phyloP scores from a whole-genome alignment of 2,888 invertebrate species.

The Deilephila elpenor region DNA sequence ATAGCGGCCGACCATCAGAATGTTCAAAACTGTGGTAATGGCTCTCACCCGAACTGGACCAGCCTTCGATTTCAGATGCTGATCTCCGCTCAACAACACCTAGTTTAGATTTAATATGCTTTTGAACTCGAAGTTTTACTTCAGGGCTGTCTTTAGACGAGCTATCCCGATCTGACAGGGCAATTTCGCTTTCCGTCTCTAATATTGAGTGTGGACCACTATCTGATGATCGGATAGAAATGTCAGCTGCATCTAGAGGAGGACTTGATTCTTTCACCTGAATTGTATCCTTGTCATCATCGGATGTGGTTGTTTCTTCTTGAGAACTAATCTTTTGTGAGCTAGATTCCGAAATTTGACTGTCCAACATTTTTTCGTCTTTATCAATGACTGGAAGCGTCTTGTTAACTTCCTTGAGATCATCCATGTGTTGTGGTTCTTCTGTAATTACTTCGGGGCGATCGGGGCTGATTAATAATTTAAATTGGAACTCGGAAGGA shows the following conservation, averaged over 20 bases:
- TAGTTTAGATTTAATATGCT: constrained; percentile 78
- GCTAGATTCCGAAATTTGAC: constrained; percentile 73
- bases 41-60: constrained; percentile 95
- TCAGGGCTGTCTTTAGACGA: constrained; percentile 80
- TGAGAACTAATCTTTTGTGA: constrained; percentile 75
- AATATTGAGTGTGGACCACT: constrained; percentile 82
- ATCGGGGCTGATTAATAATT: constrained; percentile 83
- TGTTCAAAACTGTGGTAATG: constrained; percentile 95
- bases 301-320: constrained; percentile 80
- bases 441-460: constrained; percentile 85
- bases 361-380: constrained; percentile 59
- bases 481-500: constrained; percentile 90
- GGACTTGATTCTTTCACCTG: constrained; percentile 74
- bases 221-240: constrained; percentile 77
- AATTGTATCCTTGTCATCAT: constrained; percentile 81
- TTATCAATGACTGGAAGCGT: constrained; percentile 49
- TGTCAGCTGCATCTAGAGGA: constrained; percentile 70
- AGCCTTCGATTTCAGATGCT: constrained; percentile 90
- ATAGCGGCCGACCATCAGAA: constrained; percentile 91
- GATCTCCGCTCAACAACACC: constrained; percentile 87
- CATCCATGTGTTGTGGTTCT: constrained; percentile 80
- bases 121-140: constrained; percentile 74
- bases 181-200: constrained; percentile 79
- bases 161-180: constrained; percentile 73
- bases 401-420: constrained; percentile 59